Conservation (phyloP, 2,888 invertebrate genomes). For the Choristoneura rosaceana region DNA sequence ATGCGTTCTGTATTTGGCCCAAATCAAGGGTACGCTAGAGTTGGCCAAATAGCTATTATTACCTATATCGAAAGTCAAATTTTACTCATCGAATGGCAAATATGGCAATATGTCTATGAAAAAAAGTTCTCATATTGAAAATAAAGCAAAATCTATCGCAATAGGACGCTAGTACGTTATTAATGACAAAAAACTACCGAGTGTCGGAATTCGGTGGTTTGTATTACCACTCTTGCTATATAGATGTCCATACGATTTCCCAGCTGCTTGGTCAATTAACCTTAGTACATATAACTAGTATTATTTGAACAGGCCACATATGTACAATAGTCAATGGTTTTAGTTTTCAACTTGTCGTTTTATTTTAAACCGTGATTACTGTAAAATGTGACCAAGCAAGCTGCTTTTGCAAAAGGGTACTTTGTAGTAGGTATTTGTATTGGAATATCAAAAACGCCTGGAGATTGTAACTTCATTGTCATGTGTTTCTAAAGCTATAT, state of each 20-base stretch:
- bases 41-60: too few relatives aligned
- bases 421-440: background rate
- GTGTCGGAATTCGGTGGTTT: too few relatives aligned
- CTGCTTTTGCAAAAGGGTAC: background rate
- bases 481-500: conserved; percentile 10
- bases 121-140: too few relatives aligned
- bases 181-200: too few relatives aligned
- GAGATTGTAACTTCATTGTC: conserved; percentile 8
- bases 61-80: too few relatives aligned
- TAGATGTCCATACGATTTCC: background rate
- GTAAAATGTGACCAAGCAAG: background rate
- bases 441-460: background rate
- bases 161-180: too few relatives aligned
- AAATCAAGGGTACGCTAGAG: too few relatives aligned
- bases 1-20: too few relatives aligned
- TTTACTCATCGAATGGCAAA: too few relatives aligned
- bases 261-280: background rate
- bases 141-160: too few relatives aligned
- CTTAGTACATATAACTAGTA: background rate
- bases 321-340: background rate
- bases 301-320: background rate
- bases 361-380: background rate
- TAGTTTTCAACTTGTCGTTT: background rate
- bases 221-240: too few relatives aligned
- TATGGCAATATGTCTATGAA: too few relatives aligned